These are phyloP conservation scores for Poecilus cupreus DNA, from an alignment of 2,888 invertebrate genomes.

Conservation along the genomic window DNA sequence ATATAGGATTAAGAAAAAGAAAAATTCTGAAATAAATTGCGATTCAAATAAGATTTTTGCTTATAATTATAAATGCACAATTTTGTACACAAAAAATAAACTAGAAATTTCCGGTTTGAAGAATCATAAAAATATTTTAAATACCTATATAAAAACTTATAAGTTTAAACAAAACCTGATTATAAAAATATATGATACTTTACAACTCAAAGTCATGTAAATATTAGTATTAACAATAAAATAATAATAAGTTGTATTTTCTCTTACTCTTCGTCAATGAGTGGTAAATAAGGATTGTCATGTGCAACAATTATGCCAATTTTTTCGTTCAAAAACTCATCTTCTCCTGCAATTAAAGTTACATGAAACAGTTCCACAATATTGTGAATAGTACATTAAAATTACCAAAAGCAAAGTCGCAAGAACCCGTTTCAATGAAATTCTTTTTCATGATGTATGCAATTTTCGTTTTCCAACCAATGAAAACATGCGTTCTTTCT, in stretches of 20 bases:
- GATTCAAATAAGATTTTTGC: too few relatives aligned
- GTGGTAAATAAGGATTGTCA: slow-evolving; percentile 84
- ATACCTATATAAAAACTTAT: too few relatives aligned
- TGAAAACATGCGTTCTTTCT: slow-evolving; percentile 81
- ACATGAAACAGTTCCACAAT: slow-evolving; percentile 13
- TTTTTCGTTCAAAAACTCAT: slow-evolving; percentile 87
- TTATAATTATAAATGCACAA: not conserved
- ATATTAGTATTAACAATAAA: not conserved
- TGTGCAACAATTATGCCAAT: slow-evolving; percentile 85
- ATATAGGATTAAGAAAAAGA: too few relatives aligned
- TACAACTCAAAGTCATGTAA: not conserved
- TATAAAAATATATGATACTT: not conserved
- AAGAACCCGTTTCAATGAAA: slow-evolving; percentile 79
- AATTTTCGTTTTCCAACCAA: slow-evolving; percentile 89
- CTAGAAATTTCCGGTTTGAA: not conserved
- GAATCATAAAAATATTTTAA: not conserved
- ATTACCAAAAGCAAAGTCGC: slow-evolving; percentile 84
- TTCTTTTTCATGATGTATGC: slow-evolving; percentile 83
- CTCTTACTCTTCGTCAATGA: slow-evolving; percentile 86
- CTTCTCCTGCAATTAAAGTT: slow-evolving; percentile 74
- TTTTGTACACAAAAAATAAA: not conserved
- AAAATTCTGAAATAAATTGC: too few relatives aligned
- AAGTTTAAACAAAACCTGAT: too few relatives aligned
- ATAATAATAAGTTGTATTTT: not conserved
- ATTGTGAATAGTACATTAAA: not conserved